A percentile compares a stretch with the other conserved stretches of the same genome.
Conservation (phyloP, 2,888 invertebrate genomes). For the Heliconius aoede region DNA sequence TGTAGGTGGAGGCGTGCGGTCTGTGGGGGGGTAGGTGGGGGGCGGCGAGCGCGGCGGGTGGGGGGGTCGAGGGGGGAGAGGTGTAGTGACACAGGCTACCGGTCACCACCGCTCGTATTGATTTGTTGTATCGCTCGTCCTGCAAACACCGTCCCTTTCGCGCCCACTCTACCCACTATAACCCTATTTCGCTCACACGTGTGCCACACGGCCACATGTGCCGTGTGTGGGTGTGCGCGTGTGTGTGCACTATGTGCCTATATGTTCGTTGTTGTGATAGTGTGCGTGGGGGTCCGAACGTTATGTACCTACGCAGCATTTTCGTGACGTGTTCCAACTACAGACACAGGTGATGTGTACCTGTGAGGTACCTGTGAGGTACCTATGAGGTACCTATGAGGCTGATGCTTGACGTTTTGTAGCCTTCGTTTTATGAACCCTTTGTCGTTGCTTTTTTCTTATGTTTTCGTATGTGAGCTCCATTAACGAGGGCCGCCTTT, state of each 20-base stretch:
- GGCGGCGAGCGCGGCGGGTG: slow-evolving; percentile 52
- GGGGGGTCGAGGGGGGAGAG: slow-evolving; percentile 45
- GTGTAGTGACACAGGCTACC: slow-evolving; percentile 83
- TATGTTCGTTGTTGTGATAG: slow-evolving; percentile 56
- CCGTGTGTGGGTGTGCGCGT: slow-evolving; percentile 58
- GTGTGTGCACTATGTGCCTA: slow-evolving; percentile 63
- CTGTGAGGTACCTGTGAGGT: slow-evolving; percentile 35
- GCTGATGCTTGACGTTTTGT: slow-evolving; percentile 53
- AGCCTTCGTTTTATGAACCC: slow-evolving; percentile 51
- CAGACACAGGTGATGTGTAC: slow-evolving; percentile 52
- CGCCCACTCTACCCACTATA: slow-evolving; percentile 54
- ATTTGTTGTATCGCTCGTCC: slow-evolving; percentile 85
- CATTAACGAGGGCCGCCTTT: slow-evolving; percentile 47
- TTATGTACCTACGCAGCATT: slow-evolving; percentile 75
- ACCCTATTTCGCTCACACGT: slow-evolving; percentile 63
- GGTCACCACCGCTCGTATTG: slow-evolving; percentile 85
- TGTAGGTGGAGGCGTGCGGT: slow-evolving; percentile 81
- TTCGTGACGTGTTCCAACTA: slow-evolving; percentile 67
- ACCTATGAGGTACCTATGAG: slow-evolving; percentile 36
- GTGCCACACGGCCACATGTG: slow-evolving; percentile 76
- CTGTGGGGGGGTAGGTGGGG: slow-evolving; percentile 58
- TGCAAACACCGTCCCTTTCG: slow-evolving; percentile 77
- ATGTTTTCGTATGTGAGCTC: slow-evolving; percentile 49
- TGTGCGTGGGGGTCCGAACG: slow-evolving; percentile 79
- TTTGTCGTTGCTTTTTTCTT: slow-evolving; percentile 51